These are phyloP conservation scores for Agriopis marginaria DNA, from an alignment of 2,888 invertebrate genomes.

Conservation along the genomic window DNA sequence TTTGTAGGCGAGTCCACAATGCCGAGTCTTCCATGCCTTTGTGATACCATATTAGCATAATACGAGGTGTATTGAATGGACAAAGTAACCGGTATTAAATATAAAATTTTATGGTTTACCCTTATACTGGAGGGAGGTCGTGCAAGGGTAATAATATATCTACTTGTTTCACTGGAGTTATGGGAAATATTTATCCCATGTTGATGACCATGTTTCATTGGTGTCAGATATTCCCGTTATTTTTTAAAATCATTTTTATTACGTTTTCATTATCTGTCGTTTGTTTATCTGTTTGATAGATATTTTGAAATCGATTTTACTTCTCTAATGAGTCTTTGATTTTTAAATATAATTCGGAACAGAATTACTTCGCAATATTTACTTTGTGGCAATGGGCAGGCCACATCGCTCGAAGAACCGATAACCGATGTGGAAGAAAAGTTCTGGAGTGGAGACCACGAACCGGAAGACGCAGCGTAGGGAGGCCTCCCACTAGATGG, in stretches of 20 bases:
- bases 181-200: conserved; percentile 65
- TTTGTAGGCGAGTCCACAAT: conserved; percentile 79
- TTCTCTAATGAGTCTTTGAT: too few species aligned
- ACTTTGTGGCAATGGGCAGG: too few species aligned
- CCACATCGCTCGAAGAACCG: too few species aligned
- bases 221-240: neutral
- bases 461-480: too few species aligned
- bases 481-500: too few species aligned
- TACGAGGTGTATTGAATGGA: conserved; percentile 78
- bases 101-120: conserved; percentile 81
- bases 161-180: conserved; percentile 64
- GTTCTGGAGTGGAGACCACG: too few species aligned
- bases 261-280: too few species aligned
- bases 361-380: too few species aligned
- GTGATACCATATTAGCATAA: conserved; percentile 80
- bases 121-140: conserved; percentile 78
- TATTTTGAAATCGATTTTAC: too few species aligned
- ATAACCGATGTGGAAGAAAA: too few species aligned
- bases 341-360: too few species aligned
- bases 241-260: neutral
- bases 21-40: conserved; percentile 66
- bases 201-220: conserved; percentile 49
- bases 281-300: too few species aligned
- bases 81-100: conserved; percentile 77
- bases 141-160: conserved; percentile 74